Evolutionary conservation across 2,888 invertebrate genomes (phyloP).

Genomic region (Cheilosia soror): DNA sequence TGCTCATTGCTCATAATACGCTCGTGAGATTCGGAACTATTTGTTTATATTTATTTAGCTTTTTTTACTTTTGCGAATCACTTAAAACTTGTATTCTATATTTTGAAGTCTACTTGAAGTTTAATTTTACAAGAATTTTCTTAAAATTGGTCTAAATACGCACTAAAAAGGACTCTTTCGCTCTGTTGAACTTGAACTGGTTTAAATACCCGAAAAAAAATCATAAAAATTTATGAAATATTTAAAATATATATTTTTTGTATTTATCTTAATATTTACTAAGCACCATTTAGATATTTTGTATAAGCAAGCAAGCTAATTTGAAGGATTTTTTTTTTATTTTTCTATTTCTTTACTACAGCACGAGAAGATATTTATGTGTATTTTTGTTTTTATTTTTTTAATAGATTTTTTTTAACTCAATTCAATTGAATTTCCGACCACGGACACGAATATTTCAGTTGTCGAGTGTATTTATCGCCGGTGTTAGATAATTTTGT

Average conservation of each 20-base stretch:
- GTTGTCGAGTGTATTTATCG: conserved; percentile 43
- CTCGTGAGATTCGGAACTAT: neutral
- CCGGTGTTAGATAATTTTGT: conserved; percentile 27
- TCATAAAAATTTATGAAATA: conserved; percentile 14
- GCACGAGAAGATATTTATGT: conserved; percentile 34
- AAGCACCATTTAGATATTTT: conserved; percentile 72
- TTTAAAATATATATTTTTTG: conserved; percentile 42
- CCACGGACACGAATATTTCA: conserved; percentile 66
- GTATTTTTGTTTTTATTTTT: conserved; percentile 4
- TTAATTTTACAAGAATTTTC: neutral
- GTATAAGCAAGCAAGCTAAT: conserved; percentile 62
- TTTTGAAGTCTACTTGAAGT: neutral
- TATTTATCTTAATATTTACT: conserved; percentile 53
- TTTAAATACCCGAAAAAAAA: conserved; percentile 39
- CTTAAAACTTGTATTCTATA: neutral
- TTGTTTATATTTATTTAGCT: conserved; percentile 3
- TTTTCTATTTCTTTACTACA: conserved; percentile 47
- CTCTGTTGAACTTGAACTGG: conserved; percentile 14
- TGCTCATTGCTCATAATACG: too few species aligned
- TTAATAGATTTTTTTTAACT: neutral
- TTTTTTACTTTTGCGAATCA: neutral
- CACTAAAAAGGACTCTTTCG: conserved; percentile 10
- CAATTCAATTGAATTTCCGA: conserved; percentile 34
- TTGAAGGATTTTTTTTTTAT: conserved; percentile 9
- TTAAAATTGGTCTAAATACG: conserved; percentile 21